These are phyloP conservation scores for Lamproptera curius DNA, from an alignment of 2,888 invertebrate species.

Conservation along the genomic window DNA sequence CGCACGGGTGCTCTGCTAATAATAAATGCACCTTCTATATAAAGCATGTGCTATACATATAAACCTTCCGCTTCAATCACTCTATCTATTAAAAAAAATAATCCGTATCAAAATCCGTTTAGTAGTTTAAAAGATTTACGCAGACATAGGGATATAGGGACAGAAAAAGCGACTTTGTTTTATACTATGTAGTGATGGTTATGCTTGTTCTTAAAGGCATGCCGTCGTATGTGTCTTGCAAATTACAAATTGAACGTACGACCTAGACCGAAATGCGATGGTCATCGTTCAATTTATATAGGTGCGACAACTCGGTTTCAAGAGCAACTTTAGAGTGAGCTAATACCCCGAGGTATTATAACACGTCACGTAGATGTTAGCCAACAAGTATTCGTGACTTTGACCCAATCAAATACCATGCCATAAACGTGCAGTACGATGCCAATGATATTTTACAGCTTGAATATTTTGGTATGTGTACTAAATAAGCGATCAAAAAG, in stretches of 20 bases:
- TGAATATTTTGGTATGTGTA: too few species aligned
- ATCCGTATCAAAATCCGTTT: too few species aligned
- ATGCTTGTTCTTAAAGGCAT: too few species aligned
- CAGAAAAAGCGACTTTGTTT: too few species aligned
- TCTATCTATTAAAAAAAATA: too few species aligned
- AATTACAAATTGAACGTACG: conserved; percentile 27
- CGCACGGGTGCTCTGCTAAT: too few species aligned
- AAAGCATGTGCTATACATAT: background rate
- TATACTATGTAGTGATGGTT: too few species aligned
- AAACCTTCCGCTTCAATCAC: background rate
- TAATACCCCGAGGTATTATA: conserved; percentile 19
- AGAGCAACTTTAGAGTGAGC: conserved; percentile 40
- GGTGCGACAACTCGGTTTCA: conserved; percentile 47
- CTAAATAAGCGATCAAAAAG: too few species aligned
- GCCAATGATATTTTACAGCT: too few species aligned
- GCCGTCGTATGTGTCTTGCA: conserved; percentile 22
- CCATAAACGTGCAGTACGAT: conserved; percentile 6
- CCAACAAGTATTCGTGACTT: conserved; percentile 11
- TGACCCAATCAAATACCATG: conserved; percentile 14
- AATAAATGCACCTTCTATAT: too few species aligned
- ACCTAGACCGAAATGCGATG: conserved; percentile 61
- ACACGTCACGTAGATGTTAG: conserved; percentile 4
- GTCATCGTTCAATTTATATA: conserved; percentile 57
- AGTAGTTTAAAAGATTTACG: conserved; percentile 1
- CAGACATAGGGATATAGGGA: too few species aligned